Conservation (phyloP, 2,113 vertebrate genomes). For the Oreochromis niloticus region DNA sequence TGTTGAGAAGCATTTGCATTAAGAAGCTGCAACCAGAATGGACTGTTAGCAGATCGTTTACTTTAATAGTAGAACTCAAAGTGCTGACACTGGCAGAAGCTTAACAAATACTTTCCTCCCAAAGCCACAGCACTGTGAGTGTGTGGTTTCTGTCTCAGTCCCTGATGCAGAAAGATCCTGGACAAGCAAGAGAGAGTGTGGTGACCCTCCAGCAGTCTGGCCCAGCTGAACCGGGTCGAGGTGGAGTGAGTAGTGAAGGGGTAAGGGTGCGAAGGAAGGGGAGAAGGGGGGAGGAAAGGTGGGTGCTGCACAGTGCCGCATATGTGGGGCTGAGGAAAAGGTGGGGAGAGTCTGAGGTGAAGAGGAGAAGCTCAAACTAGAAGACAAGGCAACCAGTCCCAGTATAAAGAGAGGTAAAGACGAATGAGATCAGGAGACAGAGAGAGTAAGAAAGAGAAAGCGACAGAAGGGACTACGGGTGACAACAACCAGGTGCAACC, state of each 20-base stretch:
- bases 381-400: conserved; percentile 85
- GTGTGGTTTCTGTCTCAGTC: conserved; percentile 69
- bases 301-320: conserved; percentile 51
- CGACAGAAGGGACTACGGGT: conserved; percentile 46
- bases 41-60: conserved; percentile 17
- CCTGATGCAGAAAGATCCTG: conserved; percentile 72
- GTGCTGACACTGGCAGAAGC: conserved; percentile 62
- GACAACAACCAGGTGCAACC: conserved; percentile 98
- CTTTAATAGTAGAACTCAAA: neutral
- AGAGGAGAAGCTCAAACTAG: conserved; percentile 80
- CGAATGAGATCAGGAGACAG: conserved; percentile 7
- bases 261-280: conserved; percentile 17
- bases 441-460: conserved; percentile 22
- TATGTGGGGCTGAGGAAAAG: conserved; percentile 34
- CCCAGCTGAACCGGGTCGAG: conserved; percentile 51
- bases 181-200: conserved; percentile 71
- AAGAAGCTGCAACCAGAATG: conserved; percentile 5
- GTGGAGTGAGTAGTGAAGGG: conserved; percentile 62
- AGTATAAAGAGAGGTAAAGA: conserved; percentile 46
- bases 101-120: conserved; percentile 72
- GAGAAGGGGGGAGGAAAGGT: neutral
- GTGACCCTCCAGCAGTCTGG: conserved; percentile 59
- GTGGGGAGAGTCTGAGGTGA: conserved; percentile 57
- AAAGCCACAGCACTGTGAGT: conserved; percentile 63
- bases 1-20: neutral